Evolutionary conservation across 2,888 invertebrate species (phyloP), one percentile per base, ranked within the genome.

Genomic region (Cryptocheilus praepositus): DNA sequence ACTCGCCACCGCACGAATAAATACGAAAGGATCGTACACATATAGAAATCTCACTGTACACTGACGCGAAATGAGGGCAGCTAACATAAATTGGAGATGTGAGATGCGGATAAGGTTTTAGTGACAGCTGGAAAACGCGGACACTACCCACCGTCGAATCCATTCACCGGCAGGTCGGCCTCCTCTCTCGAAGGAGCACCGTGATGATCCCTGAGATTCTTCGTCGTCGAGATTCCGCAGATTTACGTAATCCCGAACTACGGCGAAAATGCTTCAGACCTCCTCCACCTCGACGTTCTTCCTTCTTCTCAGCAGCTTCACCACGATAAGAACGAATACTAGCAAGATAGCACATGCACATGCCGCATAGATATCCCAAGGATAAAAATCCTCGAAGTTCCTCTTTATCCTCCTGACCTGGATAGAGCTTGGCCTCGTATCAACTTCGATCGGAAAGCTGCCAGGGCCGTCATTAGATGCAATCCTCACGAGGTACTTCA

Each of bases 391-490:
- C 15, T 75, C 73, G 43, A 82, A 74, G 56, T 76, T 79, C 70
- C 79, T 81, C 71, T 83, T 81, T 60, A 85, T 71, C 72, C 81
- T 79, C 67, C 78, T 76, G 1, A 83, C 81, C 11, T 82, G 79
- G 0, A 84, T 72, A 13, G 57, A 77, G 16, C 56, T 61, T 0
- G 83, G 80, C 77, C 84, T 81, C 11, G 88, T 88, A 72, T 88
- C 88, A 22, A 88, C 80, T 43, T 87, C 85, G 53, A 88, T 88
- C 3, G 88, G 86, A 52, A 86, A 88, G 56, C 88, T 88, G 1
- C 88, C 88, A 0, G 88, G 88, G 0, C 88, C 88, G 7, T 88
- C 85, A 69, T 88, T 86, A 3, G 88, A 87, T 0, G 88, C 87
- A 45, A 88, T 82, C 59, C 88, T 81, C 2, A 88, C 86, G 36